Evolutionary conservation across 2,113 vertebrate genomes (phyloP), one percentile per base, ranked within the genome.

Genomic region (Petrocephalus zakoni): DNA sequence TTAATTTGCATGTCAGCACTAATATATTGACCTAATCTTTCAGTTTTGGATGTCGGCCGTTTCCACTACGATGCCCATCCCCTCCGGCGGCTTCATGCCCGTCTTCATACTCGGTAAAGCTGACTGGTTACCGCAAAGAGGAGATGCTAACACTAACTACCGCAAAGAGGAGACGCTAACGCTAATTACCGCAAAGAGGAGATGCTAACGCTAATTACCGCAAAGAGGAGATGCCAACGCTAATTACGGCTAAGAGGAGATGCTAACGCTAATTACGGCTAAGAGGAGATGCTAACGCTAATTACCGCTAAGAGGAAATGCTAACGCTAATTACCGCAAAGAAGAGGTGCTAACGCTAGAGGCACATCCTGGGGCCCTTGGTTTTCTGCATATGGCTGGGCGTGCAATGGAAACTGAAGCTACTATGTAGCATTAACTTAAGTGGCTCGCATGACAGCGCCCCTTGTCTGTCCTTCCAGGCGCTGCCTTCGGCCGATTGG

Each of bases 31-130:
- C 46, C 2, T 83, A 91, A 84, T 93, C 90, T 90, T 88, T 92
- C 93, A 99, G 98, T 99, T 99, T 94, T 97, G 97, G 96, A 99
- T 99, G 98, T 97, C 98, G 94, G 98, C 98, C 19, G 92, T 99
- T 92, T 96, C 98, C 90, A 99, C 97, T 85, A 99, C 98, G 0
- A 99, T 99, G 98, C 98, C 98, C 75, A 98, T 99, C 81, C 98
- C 98, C 88, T 98, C 97, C 0, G 98, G 98, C 78, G 97, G 97
- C 83, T 99, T 99, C 94, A 99, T 99, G 97, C 98, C 98, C 49
- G 98, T 99, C 90, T 99, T 99, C 92, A 97, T 99, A 90, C 89
- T 99, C 49, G 98, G 98, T 99, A 94, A 97, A 96, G 46, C 7
- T 83, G 37, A 49, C 46, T 47, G 81, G 22, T 83, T 10, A 83